A percentile compares a stretch with the other conserved stretches of the same genome.
Evolutionary conservation across 2,888 invertebrate species (phyloP).

Genomic region (Brachyptera risi): DNA sequence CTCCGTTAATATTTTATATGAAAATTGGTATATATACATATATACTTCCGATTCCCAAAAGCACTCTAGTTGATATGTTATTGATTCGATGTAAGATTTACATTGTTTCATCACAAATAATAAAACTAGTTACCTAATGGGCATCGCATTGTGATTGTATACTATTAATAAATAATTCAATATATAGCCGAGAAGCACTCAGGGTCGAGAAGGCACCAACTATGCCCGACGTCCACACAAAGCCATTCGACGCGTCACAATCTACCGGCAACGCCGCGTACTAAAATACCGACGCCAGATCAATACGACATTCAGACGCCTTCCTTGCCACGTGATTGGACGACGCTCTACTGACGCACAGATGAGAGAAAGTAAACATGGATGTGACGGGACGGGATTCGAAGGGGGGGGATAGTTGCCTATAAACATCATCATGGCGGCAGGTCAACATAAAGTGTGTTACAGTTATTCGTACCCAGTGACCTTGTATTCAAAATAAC

Average conservation of each 20-base stretch:
- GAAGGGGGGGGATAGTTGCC: constrained; percentile 20
- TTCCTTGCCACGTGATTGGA: constrained; percentile 17
- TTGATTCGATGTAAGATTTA: too few relatives aligned
- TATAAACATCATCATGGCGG: constrained; percentile 1
- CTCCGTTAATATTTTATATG: too few relatives aligned
- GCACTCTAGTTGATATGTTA: too few relatives aligned
- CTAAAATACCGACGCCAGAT: constrained; percentile 5
- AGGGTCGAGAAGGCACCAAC: constrained; percentile 1
- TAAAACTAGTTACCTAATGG: too few relatives aligned
- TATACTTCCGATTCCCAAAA: too few relatives aligned
- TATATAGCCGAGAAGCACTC: too few relatives aligned
- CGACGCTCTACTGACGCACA: constrained; percentile 22
- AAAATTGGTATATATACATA: too few relatives aligned
- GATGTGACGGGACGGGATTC: not conserved
- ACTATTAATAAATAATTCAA: too few relatives aligned
- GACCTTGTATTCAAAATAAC: constrained; percentile 21
- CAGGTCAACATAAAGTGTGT: constrained; percentile 28
- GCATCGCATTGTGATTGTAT: too few relatives aligned
- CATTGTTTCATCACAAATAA: too few relatives aligned
- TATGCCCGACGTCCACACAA: not conserved
- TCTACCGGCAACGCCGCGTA: not conserved
- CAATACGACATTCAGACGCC: constrained; percentile 3
- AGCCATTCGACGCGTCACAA: too few relatives aligned
- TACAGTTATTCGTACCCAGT: too few relatives aligned
- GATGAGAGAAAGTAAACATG: constrained; percentile 11